Conservation (phyloP, 2,888 invertebrate genomes). For the Eristalinus aeneus region DNA sequence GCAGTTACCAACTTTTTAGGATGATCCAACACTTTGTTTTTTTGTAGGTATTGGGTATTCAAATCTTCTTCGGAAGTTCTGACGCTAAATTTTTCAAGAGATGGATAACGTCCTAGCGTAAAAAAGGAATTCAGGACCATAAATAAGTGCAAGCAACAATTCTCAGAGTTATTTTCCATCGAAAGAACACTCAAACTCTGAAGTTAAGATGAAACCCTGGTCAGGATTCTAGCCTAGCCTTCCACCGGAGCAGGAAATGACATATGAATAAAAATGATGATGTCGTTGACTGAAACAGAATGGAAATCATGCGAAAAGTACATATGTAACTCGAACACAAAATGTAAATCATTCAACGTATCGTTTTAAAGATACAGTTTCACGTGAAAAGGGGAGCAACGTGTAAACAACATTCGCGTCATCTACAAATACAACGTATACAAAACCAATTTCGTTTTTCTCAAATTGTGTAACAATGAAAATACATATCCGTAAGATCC, state of each 20-base stretch:
- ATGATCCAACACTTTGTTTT: too few relatives aligned
- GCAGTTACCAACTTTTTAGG: too few relatives aligned
- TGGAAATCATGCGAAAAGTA: neutral
- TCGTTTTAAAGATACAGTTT: neutral
- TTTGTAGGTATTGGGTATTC: too few relatives aligned
- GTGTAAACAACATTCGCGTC: conserved; percentile 38
- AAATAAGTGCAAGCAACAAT: too few relatives aligned
- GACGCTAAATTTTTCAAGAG: too few relatives aligned
- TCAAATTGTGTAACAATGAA: neutral
- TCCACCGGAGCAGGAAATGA: neutral
- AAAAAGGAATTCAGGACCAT: too few relatives aligned
- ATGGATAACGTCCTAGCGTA: too few relatives aligned
- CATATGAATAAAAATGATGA: neutral
- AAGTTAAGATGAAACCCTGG: too few relatives aligned
- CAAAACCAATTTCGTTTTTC: neutral
- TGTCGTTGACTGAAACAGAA: neutral
- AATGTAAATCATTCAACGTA: neutral
- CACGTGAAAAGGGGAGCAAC: conserved; percentile 10
- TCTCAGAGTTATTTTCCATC: too few relatives aligned
- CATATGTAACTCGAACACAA: neutral
- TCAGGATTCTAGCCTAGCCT: too few relatives aligned
- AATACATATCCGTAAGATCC: conserved; percentile 37
- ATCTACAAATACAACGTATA: conserved; percentile 5
- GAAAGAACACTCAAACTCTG: too few relatives aligned
- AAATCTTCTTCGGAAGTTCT: too few relatives aligned